Evolutionary conservation across 2,888 invertebrate genomes (phyloP).

Genomic region (Nomada fabriciana): DNA sequence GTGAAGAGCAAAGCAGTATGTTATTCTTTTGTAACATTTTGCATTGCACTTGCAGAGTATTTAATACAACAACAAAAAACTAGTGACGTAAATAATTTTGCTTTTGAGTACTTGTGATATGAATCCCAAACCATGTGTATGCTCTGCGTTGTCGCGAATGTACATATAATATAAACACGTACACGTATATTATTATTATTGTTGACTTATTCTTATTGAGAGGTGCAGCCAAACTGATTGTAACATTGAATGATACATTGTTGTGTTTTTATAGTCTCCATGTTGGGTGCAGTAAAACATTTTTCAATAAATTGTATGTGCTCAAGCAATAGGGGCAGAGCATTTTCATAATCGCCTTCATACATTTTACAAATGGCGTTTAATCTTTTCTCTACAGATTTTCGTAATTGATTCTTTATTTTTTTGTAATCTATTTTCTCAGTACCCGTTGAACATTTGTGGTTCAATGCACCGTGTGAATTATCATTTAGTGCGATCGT

Average conservation of each 20-base stretch:
- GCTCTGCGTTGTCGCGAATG: neutral
- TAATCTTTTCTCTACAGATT: constrained; percentile 75
- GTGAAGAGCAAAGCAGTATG: constrained; percentile 9
- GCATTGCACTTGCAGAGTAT: constrained; percentile 22
- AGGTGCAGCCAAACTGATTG: constrained; percentile 77
- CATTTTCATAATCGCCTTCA: constrained; percentile 76
- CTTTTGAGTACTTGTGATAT: constrained; percentile 45
- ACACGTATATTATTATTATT: constrained; percentile 15
- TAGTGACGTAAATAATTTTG: constrained; percentile 7
- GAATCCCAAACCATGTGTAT: constrained; percentile 12
- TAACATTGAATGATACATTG: constrained; percentile 83
- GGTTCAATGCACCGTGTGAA: neutral
- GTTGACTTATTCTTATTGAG: constrained; percentile 47
- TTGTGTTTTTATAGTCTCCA: constrained; percentile 81
- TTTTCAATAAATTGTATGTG: constrained; percentile 78
- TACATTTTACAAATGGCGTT: constrained; percentile 78
- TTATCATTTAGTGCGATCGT: constrained; percentile 8
- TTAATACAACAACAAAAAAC: constrained; percentile 15
- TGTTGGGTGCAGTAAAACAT: constrained; percentile 75
- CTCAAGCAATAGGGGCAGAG: constrained; percentile 76
- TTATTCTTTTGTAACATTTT: constrained; percentile 33
- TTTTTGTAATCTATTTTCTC: constrained; percentile 72
- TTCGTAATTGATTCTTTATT: constrained; percentile 70
- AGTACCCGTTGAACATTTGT: constrained; percentile 65
- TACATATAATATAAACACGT: neutral